Conservation (phyloP, 2,888 invertebrate genomes). For the Entomobrya multifasciata region DNA sequence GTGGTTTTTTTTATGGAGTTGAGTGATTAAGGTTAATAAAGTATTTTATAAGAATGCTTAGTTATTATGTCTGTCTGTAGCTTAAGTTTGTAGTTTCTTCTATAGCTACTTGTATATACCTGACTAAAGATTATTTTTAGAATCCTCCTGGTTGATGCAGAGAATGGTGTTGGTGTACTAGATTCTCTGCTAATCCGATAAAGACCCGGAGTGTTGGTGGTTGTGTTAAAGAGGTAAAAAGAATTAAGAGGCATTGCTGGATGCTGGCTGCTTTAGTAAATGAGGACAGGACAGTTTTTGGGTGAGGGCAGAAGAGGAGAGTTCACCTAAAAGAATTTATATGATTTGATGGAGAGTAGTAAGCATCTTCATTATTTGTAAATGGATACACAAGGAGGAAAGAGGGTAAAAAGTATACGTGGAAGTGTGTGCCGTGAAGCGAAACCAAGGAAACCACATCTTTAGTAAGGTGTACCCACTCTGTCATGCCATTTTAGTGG, state of each 20-base stretch:
- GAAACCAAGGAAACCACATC: slow-evolving; percentile 26
- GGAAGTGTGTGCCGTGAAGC: neutral
- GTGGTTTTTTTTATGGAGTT: too few species aligned
- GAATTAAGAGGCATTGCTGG: too few species aligned
- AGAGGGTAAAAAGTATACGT: neutral
- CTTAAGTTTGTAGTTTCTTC: too few species aligned
- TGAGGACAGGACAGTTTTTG: neutral
- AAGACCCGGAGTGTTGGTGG: neutral
- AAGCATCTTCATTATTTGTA: slow-evolving; percentile 21
- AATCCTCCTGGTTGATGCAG: too few species aligned
- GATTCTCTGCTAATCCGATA: neutral
- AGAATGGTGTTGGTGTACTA: too few species aligned
- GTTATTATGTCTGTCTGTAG: too few species aligned
- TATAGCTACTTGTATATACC: too few species aligned
- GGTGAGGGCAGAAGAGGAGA: neutral
- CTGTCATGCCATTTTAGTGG: neutral
- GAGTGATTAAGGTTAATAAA: too few species aligned
- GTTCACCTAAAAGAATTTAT: slow-evolving; percentile 20
- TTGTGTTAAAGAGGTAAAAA: too few species aligned
- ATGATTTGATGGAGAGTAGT: neutral
- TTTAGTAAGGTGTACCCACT: neutral
- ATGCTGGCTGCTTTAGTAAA: neutral
- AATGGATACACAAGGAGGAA: neutral
- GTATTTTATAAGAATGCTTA: too few species aligned
- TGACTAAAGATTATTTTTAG: too few species aligned